Conservation (phyloP, 2,113 vertebrate species). For the Andinoacara biseriatus region DNA sequence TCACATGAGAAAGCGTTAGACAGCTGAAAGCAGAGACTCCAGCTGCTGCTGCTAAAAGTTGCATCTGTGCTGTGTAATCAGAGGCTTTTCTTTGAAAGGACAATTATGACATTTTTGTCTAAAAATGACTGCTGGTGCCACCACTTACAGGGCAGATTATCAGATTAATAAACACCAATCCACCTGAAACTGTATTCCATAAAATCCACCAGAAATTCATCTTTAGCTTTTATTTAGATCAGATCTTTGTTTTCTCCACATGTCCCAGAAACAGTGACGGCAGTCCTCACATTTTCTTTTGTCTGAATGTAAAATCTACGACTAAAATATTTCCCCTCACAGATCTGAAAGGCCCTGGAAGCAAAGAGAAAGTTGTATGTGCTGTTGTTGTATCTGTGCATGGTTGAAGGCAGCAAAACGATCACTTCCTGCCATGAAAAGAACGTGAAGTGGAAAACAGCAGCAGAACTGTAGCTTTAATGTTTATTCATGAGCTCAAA, state of each 20-base stretch:
- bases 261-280: background rate
- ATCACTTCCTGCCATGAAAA: background rate
- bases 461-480: background rate
- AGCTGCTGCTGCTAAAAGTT: constrained; percentile 35
- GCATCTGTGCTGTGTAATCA: constrained; percentile 26
- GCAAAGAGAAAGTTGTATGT: background rate
- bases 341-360: background rate
- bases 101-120: background rate
- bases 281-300: background rate
- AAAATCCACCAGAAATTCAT: background rate
- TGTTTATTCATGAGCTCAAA: background rate
- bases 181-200: background rate
- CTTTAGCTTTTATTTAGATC: background rate
- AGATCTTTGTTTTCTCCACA: background rate
- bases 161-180: constrained; percentile 10
- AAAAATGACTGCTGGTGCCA: background rate
- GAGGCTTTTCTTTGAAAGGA: background rate
- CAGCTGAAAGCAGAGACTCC: constrained; percentile 13
- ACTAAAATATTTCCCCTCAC: background rate
- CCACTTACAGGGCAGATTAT: background rate
- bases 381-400: background rate
- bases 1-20: constrained; percentile 39
- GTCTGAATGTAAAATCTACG: background rate
- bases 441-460: background rate
- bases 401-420: background rate